Percentiles rank a stretch among this genome's conserved stretches.
Evolutionary conservation across 2,113 vertebrate species (phyloP).

Genomic region (Plectropomus leopardus): DNA sequence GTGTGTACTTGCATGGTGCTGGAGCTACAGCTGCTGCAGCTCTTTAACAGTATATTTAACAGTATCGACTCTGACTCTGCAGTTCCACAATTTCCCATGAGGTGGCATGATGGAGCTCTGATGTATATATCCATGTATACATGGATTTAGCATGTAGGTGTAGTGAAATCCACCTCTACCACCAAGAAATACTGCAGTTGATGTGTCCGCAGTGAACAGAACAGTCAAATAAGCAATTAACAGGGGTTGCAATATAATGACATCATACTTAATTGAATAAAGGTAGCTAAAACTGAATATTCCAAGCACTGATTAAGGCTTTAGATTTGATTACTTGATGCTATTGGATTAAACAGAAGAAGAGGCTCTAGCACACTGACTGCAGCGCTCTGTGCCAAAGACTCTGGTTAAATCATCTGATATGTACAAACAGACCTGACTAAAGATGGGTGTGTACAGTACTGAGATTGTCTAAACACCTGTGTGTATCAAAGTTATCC

Average conservation of each 20-base stretch:
- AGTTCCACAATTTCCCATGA: slow-evolving; percentile 32
- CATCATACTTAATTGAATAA: slow-evolving; percentile 70
- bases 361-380: slow-evolving; percentile 35
- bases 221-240: slow-evolving; percentile 59
- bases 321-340: slow-evolving; percentile 73
- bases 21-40: slow-evolving; percentile 63
- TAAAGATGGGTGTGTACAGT: slow-evolving; percentile 72
- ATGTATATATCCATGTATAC: slow-evolving; percentile 27
- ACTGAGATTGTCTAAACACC: slow-evolving; percentile 79
- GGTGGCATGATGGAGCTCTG: slow-evolving; percentile 36
- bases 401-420: slow-evolving; percentile 41
- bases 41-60: slow-evolving; percentile 60
- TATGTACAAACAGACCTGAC: slow-evolving; percentile 78
- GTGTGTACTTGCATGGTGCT: slow-evolving; percentile 53
- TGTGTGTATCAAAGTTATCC: slow-evolving; percentile 59
- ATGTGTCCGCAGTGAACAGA: slow-evolving; percentile 36
- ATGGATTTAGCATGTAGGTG: slow-evolving; percentile 33
- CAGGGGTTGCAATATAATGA: slow-evolving; percentile 59
- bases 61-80: slow-evolving; percentile 50
- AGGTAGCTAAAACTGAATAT: slow-evolving; percentile 65
- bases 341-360: slow-evolving; percentile 58
- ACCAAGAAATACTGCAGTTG: slow-evolving; percentile 38
- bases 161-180: slow-evolving; percentile 22
- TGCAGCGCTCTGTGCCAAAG: slow-evolving; percentile 37
- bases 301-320: slow-evolving; percentile 77